Conservation (phyloP, 2,888 invertebrate species). For the Tetheella fluctuosa region DNA sequence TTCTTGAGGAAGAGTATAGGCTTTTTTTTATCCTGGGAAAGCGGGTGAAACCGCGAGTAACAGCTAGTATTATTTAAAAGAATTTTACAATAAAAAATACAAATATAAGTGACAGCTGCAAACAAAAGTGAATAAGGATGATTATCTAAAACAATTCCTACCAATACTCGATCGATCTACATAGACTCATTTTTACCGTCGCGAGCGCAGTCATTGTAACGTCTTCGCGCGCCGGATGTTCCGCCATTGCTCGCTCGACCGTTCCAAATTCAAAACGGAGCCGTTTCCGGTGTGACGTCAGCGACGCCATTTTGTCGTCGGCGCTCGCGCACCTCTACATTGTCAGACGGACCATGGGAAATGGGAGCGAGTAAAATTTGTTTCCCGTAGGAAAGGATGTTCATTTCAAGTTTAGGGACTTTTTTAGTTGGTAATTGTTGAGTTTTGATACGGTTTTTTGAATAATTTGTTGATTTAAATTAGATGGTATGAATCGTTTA, state of each 20-base stretch:
- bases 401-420: slow-evolving; percentile 37
- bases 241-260: slow-evolving; percentile 83
- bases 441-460: background rate
- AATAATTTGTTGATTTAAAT: background rate
- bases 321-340: slow-evolving; percentile 58
- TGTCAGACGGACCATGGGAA: slow-evolving; percentile 68
- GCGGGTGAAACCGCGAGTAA: no score
- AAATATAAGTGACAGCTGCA: background rate
- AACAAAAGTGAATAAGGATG: slow-evolving; percentile 24
- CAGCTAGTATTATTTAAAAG: no score
- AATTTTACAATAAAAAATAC: background rate
- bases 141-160: slow-evolving; percentile 37
- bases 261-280: slow-evolving; percentile 84
- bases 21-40: no score
- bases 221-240: slow-evolving; percentile 81
- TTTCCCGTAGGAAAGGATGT: slow-evolving; percentile 74
- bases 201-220: slow-evolving; percentile 76
- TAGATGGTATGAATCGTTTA: background rate
- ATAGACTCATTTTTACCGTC: slow-evolving; percentile 49
- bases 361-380: slow-evolving; percentile 73
- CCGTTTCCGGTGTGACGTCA: slow-evolving; percentile 82
- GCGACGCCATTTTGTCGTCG: slow-evolving; percentile 71
- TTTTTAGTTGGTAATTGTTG: slow-evolving; percentile 24
- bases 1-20: no score
- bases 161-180: slow-evolving; percentile 43